These are phyloP conservation scores for Tenthredo notha DNA, from an alignment of 2,888 invertebrate species.

Conservation along the genomic window DNA sequence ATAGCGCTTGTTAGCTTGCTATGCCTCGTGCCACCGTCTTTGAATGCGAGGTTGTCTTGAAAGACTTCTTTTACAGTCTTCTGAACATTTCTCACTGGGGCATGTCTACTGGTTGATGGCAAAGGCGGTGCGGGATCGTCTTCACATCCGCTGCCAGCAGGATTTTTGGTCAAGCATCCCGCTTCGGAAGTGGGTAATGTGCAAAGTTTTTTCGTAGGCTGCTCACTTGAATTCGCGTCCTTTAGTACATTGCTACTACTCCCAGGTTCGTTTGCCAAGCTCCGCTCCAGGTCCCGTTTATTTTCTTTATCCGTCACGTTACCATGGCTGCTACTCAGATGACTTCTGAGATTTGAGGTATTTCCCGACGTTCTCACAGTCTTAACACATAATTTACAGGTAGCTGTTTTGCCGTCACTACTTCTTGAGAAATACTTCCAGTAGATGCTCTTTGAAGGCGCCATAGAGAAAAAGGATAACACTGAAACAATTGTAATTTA, in stretches of 20 bases:
- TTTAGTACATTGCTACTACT: neutral
- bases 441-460: slow-evolving; percentile 9
- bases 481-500: neutral
- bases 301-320: neutral
- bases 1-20: neutral
- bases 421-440: neutral
- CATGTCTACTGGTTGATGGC: neutral
- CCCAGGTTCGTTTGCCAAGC: neutral
- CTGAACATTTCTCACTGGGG: neutral
- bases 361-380: neutral
- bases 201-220: neutral
- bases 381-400: neutral
- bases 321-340: neutral
- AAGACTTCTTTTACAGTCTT: slow-evolving; percentile 1
- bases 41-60: neutral
- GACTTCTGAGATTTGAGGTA: neutral
- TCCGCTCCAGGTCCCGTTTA: neutral
- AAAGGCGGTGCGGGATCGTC: neutral
- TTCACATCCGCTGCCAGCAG: neutral
- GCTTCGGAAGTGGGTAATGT: neutral
- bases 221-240: neutral
- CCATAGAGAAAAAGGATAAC: neutral
- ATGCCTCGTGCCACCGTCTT: neutral
- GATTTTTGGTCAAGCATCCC: neutral
- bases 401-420: neutral